Evolutionary conservation across 1,140 invertebrate genomes (phyloP).

Genomic region (Saxidomus purpurata): DNA sequence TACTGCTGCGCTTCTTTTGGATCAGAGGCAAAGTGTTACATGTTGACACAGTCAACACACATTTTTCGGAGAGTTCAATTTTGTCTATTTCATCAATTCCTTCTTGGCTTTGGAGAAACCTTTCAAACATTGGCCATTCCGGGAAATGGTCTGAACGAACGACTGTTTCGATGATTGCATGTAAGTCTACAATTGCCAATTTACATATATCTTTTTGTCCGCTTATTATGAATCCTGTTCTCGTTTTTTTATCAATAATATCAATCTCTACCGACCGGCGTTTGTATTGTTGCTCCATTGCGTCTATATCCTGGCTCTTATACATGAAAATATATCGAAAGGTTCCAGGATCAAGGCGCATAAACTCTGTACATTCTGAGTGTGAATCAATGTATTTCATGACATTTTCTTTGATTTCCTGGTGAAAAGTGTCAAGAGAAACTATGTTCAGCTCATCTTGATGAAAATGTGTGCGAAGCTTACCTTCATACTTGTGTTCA

Average conservation of each 20-base stretch:
- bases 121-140: background rate
- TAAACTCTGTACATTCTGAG: background rate
- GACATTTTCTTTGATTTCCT: background rate
- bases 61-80: conserved; percentile 5
- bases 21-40: background rate
- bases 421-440: background rate
- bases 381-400: background rate
- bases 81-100: background rate
- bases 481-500: background rate
- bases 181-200: background rate
- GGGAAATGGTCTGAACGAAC: too few species aligned
- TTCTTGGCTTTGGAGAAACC: background rate
- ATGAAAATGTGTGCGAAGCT: background rate
- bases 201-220: conserved; percentile 20
- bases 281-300: background rate
- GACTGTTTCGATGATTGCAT: background rate
- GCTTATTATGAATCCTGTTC: background rate
- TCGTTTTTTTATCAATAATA: background rate
- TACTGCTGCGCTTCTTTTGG: background rate
- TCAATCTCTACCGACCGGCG: background rate
- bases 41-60: background rate
- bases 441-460: background rate
- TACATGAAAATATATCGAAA: background rate
- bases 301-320: background rate
- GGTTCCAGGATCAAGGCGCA: background rate